Evolutionary conservation across 2,797 vertebrate species (phyloP), one percentile per base, ranked within the genome.

Genomic region (Glyptemys insculpta): DNA sequence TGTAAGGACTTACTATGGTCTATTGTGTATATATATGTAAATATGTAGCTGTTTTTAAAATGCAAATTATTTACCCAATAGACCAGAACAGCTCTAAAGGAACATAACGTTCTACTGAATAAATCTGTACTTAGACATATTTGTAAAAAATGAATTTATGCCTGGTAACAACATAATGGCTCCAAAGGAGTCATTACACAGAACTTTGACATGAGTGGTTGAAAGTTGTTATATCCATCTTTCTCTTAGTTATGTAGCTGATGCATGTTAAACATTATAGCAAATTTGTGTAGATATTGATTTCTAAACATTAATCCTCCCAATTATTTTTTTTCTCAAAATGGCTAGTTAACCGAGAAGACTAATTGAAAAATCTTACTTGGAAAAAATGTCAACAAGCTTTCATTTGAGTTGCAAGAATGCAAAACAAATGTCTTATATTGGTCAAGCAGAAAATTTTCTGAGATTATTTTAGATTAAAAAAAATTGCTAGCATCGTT

Each of bases 181-280:
- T 92, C 44, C 12, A 93, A 88, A 88, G 34, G 82, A 95, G 81
- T 37, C 6, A 54, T 74, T 94, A 47, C 18, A 86, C 49, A 95
- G 31, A 86, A 91, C 50, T 93, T 94, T 92, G 44, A 89, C 34
- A 81, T 5, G 7, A 93, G 9, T 23, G 44, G n/a, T 94, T 86
- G 50, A 37, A 89, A 29, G 23, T 81, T 92, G 14, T 37, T 93
- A 0, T 86, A 85, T 83, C 85, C 92, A 31, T 92, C 85, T 95
- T 90, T 92, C 44, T 57, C 10, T 85, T 27, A 88, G 81, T 82
- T 79, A 34, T 27, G 31, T 87, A 4, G 8, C 88, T 96, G 82
- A 68, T 89, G 81, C 1, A 25, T 53, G 41, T 80, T 87, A 96
- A 93, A 81, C n/a, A 41, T 89, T 59, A 12, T 50, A 93, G 86